Base-by-base conservation (phyloP, 1,140 invertebrate genomes). In the Coenobita brevimanus region DNA sequence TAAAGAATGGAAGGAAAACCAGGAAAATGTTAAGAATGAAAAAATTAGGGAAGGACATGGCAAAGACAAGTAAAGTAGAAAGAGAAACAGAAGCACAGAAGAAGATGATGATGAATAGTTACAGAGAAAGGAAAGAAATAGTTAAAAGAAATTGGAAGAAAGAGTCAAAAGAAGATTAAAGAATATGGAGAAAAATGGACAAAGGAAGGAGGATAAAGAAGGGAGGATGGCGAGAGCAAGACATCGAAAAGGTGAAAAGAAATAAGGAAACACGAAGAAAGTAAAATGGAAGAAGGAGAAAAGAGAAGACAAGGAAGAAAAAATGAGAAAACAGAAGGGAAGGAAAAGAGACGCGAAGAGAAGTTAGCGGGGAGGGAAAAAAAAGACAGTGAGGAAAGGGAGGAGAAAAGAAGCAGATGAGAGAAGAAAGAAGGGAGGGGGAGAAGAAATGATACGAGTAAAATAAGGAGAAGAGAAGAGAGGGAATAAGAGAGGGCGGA, bases 171-270 rank as follows among this genome's bases (percentile, higher is more conserved):
- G 30, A 27, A 13, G 41, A 79, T 10, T 17, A n/a, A 57, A 54
- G 27, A 6, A 2, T 54, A 2, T 2, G 24, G 4, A 13, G 57
- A 21, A 24, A 54, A 24, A 24, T 24, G 38, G 54, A 81, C 30
- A 41, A n/a, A 62, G 78, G 62, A 33, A 36, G 57, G 41, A 54
- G 36, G 78, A 81, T 24, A 38, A 54, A 38, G 57, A 62, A 54
- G 24, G 78, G 33, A 30, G n/a, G 38, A 21, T 10, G 10, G 15
- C 15, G 46, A 67, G 79, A 21, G 57, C 15, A 60, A n/a, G 27
- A 24, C 30, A 64, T 2, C 3, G n/a, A 2, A 24, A 80, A 17
- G 27, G 27, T 33, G n/a, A 24, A 54, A 33, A 33, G 78, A 46
- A 38, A 13, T 17, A 15, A 15, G 6, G 3, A 4, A 2, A 76